phyloP scores from a whole-genome alignment of 30 jellyfish, hydroid and myxozoan genomes.

The Hydractinia echinata region DNA sequence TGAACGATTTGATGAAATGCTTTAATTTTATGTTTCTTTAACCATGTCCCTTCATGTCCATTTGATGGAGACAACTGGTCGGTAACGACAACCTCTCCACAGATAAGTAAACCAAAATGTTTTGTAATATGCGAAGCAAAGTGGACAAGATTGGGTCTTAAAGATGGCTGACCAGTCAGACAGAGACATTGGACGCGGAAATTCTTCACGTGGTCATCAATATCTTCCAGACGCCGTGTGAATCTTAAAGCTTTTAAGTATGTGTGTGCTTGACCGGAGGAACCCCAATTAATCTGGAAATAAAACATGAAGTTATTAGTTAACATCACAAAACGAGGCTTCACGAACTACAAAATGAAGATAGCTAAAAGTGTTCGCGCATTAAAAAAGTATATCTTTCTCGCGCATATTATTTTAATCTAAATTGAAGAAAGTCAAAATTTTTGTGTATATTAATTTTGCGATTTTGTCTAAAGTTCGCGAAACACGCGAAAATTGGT shows the following conservation, averaged over 20 bases:
- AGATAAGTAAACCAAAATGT: conserved; percentile 74
- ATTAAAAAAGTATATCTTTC: too few species aligned
- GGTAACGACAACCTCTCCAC: conserved; percentile 68
- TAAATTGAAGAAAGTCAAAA: too few species aligned
- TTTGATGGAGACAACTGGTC: background rate
- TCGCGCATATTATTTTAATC: too few species aligned
- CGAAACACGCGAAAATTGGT: too few species aligned
- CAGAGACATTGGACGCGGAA: conserved; percentile 75
- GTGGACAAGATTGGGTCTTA: conserved; percentile 81
- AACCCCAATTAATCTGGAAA: conserved; percentile 89
- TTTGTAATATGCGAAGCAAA: conserved; percentile 85
- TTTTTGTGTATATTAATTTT: too few species aligned
- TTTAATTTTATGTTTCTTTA: conserved; percentile 70
- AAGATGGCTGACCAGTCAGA: conserved; percentile 81
- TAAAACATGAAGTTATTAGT: background rate
- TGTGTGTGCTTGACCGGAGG: conserved; percentile 91
- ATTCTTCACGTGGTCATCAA: conserved; percentile 80
- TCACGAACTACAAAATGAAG: too few species aligned
- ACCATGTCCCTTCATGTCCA: conserved; percentile 63
- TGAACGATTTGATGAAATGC: conserved; percentile 76
- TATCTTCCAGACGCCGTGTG: conserved; percentile 61
- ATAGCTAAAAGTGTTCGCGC: too few species aligned
- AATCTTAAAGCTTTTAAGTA: conserved; percentile 75
- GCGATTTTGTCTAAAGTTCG: too few species aligned
- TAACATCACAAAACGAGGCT: too few species aligned